phyloP scores from a whole-genome alignment of 2,888 invertebrate species.

The Spodoptera exigua region DNA sequence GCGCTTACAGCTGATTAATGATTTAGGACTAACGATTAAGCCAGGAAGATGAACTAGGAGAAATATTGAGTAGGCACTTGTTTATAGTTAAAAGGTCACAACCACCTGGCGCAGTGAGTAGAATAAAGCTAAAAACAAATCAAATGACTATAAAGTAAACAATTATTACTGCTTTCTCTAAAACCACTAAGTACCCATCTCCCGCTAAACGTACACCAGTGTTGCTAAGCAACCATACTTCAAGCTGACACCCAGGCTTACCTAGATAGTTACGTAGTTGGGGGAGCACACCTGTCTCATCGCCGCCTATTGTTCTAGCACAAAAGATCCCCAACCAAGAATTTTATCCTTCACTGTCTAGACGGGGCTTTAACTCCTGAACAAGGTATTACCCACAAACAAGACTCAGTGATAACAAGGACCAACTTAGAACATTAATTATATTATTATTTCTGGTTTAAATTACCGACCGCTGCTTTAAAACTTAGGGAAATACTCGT shows the following conservation, averaged over 20 bases:
- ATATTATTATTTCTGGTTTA: slow-evolving; percentile 49
- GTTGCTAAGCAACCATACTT: slow-evolving; percentile 5
- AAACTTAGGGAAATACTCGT: slow-evolving; percentile 24
- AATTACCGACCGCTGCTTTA: slow-evolving; percentile 24
- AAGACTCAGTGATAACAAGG: slow-evolving; percentile 40
- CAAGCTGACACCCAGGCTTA: slow-evolving; percentile 17
- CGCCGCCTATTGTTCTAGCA: slow-evolving; percentile 48
- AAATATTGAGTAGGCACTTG: too few relatives aligned
- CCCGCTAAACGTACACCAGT: too few relatives aligned
- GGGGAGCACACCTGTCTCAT: slow-evolving; percentile 26
- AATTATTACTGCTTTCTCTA: too few relatives aligned
- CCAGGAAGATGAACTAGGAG: too few relatives aligned
- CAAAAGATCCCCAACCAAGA: slow-evolving; percentile 43
- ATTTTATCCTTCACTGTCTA: slow-evolving; percentile 46
- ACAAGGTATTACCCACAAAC: slow-evolving; percentile 41
- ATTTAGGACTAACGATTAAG: too few relatives aligned
- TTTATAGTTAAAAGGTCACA: too few relatives aligned
- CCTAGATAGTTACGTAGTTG: slow-evolving; percentile 37
- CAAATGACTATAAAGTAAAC: too few relatives aligned
- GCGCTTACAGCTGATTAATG: too few relatives aligned
- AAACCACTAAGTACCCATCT: too few relatives aligned
- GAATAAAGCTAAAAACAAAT: too few relatives aligned
- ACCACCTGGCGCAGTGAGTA: too few relatives aligned
- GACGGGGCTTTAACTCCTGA: slow-evolving; percentile 33
- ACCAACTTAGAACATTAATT: slow-evolving; percentile 50